Evolutionary conservation across 1,140 invertebrate genomes (phyloP).

Genomic region (Lordiphosa clarofinis): DNA sequence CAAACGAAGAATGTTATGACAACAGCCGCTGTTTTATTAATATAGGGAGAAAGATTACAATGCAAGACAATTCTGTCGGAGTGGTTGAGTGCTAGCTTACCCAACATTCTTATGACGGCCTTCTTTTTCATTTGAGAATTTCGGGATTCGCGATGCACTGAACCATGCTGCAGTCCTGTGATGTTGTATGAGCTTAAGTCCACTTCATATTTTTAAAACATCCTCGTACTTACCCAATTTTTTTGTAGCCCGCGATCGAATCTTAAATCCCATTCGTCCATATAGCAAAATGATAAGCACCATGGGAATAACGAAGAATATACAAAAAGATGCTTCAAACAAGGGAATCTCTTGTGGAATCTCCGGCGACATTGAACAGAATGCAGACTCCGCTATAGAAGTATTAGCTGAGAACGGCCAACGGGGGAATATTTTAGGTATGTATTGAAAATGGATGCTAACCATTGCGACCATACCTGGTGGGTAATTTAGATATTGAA

Average conservation of each 20-base stretch:
- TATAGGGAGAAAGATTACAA: not conserved
- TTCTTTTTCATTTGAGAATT: conserved; percentile 86
- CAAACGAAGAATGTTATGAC: conserved; percentile 98
- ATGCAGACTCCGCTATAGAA: conserved; percentile 85
- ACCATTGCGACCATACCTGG: conserved; percentile 80
- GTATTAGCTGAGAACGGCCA: conserved; percentile 76
- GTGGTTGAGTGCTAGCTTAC: conserved; percentile 81
- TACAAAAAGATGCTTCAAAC: conserved; percentile 88
- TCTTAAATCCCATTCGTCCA: conserved; percentile 87
- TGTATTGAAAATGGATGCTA: not conserved
- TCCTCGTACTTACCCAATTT: conserved; percentile 65
- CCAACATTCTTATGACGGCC: conserved; percentile 90
- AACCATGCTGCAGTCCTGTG: conserved; percentile 81
- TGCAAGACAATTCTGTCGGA: not conserved
- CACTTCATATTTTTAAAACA: not conserved
- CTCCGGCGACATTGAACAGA: conserved; percentile 86
- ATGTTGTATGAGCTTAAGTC: not conserved
- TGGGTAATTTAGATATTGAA: conserved; percentile 87
- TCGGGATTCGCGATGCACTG: conserved; percentile 84
- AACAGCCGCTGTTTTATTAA: conserved; percentile 88
- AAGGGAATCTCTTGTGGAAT: conserved; percentile 84
- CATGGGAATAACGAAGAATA: conserved; percentile 93
- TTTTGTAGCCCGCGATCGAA: conserved; percentile 82
- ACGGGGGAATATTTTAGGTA: not conserved
- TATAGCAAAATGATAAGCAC: conserved; percentile 88